phyloP scores from a whole-genome alignment of 2,113 vertebrate genomes.

The Thamnophis sirtalis region DNA sequence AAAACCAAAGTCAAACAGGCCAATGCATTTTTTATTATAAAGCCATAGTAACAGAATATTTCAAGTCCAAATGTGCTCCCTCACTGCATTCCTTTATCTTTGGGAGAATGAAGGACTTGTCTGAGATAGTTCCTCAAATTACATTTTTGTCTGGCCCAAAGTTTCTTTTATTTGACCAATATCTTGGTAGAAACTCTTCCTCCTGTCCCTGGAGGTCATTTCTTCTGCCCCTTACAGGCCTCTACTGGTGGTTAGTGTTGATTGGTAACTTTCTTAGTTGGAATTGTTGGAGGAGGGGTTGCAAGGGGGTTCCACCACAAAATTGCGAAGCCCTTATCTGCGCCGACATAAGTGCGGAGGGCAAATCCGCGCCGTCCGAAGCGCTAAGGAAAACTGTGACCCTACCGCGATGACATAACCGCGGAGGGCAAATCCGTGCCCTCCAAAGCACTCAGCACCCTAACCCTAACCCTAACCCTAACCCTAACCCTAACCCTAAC shows the following conservation, averaged over 20 bases:
- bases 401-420: too few species aligned
- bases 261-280: background rate
- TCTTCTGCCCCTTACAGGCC: background rate
- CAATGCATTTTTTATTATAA: background rate
- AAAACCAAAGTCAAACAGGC: background rate
- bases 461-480: too few species aligned
- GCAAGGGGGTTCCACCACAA: too few species aligned
- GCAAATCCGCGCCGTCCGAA: too few species aligned
- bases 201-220: background rate
- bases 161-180: background rate
- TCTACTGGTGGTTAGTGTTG: too few species aligned
- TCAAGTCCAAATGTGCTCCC: background rate
- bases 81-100: background rate
- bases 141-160: background rate
- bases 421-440: too few species aligned
- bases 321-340: too few species aligned
- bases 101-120: background rate
- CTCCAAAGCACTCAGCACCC: too few species aligned
- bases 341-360: too few species aligned
- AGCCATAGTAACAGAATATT: background rate
- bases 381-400: too few species aligned
- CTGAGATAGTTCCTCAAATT: background rate
- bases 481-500: too few species aligned
- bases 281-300: background rate
- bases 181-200: background rate